Evolutionary conservation across 1,140 invertebrate genomes (phyloP), one percentile per base, ranked within the genome.

Genomic region (Drosophila willistoni): DNA sequence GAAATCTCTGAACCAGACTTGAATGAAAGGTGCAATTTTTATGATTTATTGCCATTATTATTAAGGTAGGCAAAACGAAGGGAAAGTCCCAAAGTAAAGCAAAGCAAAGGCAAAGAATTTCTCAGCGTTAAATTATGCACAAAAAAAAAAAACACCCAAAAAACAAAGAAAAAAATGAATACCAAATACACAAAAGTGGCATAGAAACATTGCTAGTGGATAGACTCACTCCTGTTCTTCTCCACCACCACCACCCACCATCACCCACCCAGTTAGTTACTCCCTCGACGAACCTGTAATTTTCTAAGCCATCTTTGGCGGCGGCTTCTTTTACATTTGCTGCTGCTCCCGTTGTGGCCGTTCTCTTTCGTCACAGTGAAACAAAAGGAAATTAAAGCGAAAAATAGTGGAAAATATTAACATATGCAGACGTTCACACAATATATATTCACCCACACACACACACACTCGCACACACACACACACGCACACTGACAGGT

Each of bases 1-100:
- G 22, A 65, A 69, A 71, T 29, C 68, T 64, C 79, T 71, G 68
- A 75, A 65, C 68, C 71, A 57, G 68, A 73, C 68, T 87, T 86
- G 77, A 90, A 91, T 89, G 90, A 91, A 91, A 89, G 90, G 73
- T 91, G 84, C 81, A 91, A 91, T 91, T 91, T 91, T 79, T 81
- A 83, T 91, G 90, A 91, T 91, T 91, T 91, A 91, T 91, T 61
- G 74, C 81, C 71, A 75, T 86, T 91, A 91, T 91, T 91, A 86
- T 91, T 89, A 91, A 86, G 77, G 73, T 69, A 84, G 71, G 64
- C 72, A 64, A 64, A 62, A 65, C 55, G 74, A 71, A 81, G 71
- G 47, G 64, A 68, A 72, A 80, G 62, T 29, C 70, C 36, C 36
- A 36, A 36, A 10, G 67, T 65, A 34, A 55, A 73, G 12, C 19